These are phyloP conservation scores for Rhombomys opimus DNA, from an alignment of 2,113 vertebrate species.

Conservation along the genomic window DNA sequence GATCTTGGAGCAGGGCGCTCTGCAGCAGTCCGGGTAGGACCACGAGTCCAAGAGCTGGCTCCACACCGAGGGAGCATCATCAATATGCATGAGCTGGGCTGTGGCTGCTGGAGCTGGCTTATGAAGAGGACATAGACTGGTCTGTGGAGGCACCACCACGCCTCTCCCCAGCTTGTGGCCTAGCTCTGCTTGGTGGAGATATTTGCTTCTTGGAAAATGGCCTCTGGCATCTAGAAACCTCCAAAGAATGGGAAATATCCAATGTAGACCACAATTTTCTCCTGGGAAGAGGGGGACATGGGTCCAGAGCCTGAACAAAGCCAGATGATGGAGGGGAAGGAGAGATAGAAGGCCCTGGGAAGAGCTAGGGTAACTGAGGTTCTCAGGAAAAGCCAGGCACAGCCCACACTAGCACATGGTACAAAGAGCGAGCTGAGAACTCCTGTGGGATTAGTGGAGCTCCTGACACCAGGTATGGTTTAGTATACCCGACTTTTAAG, in stretches of 20 bases:
- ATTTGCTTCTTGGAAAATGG: background rate
- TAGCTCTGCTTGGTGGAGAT: background rate
- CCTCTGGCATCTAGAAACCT: background rate
- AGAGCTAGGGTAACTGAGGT: background rate
- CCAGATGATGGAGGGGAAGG: background rate
- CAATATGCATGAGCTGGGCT: conserved; percentile 80
- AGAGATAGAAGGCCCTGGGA: background rate
- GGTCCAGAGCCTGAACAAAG: background rate
- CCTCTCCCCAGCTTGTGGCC: background rate
- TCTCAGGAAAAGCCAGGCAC: too few relatives aligned
- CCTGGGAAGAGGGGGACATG: background rate
- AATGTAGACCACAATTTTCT: background rate
- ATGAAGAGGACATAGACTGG: conserved; percentile 33
- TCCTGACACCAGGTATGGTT: fast-evolving
- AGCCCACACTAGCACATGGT: background rate
- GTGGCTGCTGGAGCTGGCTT: conserved; percentile 51
- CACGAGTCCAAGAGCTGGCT: conserved; percentile 67
- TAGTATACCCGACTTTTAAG: background rate
- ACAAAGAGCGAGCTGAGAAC: background rate
- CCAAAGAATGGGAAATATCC: fast-evolving
- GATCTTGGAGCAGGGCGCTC: conserved; percentile 90
- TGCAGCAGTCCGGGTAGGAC: conserved; percentile 72
- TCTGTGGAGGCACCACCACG: background rate
- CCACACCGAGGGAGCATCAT: conserved; percentile 73
- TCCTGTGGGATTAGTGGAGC: fast-evolving